These are phyloP conservation scores for Aquatica leii DNA, from an alignment of 2,888 invertebrate genomes.

Conservation along the genomic window DNA sequence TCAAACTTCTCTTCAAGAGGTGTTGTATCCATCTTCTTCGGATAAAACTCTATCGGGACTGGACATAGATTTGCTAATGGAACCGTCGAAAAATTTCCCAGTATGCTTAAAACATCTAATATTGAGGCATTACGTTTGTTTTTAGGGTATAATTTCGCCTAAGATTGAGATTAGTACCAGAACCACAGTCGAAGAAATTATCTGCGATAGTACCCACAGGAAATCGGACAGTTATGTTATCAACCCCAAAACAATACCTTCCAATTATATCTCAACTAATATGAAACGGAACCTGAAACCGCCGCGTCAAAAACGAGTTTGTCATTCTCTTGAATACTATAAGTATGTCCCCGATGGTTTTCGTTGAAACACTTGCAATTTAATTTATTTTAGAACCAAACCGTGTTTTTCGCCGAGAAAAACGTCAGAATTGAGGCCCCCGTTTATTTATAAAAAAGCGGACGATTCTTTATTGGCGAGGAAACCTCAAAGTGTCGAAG, in stretches of 20 bases:
- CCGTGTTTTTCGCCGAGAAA: slow-evolving; percentile 4
- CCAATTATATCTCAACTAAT: slow-evolving; percentile 44
- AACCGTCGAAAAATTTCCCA: slow-evolving; percentile 71
- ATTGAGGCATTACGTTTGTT: slow-evolving; percentile 24
- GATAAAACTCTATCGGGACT: slow-evolving; percentile 66
- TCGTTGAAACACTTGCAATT: background rate
- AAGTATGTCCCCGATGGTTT: slow-evolving; percentile 52
- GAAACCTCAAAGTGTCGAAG: slow-evolving; percentile 40
- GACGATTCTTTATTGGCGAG: slow-evolving; percentile 40
- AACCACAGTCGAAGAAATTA: slow-evolving; percentile 71
- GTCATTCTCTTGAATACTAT: slow-evolving; percentile 64
- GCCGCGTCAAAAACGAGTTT: slow-evolving; percentile 61
- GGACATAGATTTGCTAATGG: slow-evolving; percentile 73
- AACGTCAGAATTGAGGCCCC: slow-evolving; percentile 12
- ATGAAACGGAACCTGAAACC: slow-evolving; percentile 27
- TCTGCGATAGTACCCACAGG: slow-evolving; percentile 45
- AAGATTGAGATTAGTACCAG: slow-evolving; percentile 76
- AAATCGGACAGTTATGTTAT: slow-evolving; percentile 47
- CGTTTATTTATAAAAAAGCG: slow-evolving; percentile 40
- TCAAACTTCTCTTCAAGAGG: slow-evolving; percentile 69
- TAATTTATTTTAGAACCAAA: slow-evolving; percentile 19
- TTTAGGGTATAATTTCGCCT: slow-evolving; percentile 74
- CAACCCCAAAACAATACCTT: slow-evolving; percentile 60
- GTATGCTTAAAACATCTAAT: slow-evolving; percentile 58
- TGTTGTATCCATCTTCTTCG: slow-evolving; percentile 69